These are phyloP conservation scores for Propithecus coquereli DNA, from an alignment of 2,113 vertebrate genomes.

Conservation along the genomic window DNA sequence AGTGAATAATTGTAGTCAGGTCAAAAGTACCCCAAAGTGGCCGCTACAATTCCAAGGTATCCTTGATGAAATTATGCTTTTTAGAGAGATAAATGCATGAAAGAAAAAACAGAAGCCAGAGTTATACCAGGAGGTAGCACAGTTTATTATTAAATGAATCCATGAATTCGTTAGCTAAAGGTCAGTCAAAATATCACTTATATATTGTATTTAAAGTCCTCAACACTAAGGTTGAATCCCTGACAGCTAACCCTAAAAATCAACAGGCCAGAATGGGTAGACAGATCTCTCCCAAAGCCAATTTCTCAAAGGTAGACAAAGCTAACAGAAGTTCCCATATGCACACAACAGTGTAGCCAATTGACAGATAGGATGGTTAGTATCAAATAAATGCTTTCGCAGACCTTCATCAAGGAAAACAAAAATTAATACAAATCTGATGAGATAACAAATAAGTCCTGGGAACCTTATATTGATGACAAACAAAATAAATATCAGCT, in stretches of 20 bases:
- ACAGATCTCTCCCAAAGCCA: neutral
- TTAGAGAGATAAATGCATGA: conserved; percentile 17
- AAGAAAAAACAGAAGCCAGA: conserved; percentile 35
- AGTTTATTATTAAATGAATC: neutral
- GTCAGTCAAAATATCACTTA: neutral
- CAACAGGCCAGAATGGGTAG: neutral
- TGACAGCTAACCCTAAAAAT: neutral
- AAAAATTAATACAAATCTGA: neutral
- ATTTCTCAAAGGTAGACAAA: neutral
- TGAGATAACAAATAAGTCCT: conserved; percentile 17
- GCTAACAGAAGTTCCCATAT: neutral
- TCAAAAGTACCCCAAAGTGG: conserved; percentile 4
- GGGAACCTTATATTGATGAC: neutral
- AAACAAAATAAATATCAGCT: neutral
- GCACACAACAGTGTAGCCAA: neutral
- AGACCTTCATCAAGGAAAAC: neutral
- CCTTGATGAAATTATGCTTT: neutral
- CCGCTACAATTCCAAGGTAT: neutral
- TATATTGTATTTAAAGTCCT: neutral
- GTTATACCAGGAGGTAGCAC: neutral
- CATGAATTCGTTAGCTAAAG: neutral
- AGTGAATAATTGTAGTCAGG: neutral
- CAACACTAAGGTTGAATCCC: neutral
- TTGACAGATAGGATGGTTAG: neutral
- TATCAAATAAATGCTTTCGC: neutral